phyloP scores from a whole-genome alignment of 2,888 invertebrate genomes.

The Rhodophaea formosa region DNA sequence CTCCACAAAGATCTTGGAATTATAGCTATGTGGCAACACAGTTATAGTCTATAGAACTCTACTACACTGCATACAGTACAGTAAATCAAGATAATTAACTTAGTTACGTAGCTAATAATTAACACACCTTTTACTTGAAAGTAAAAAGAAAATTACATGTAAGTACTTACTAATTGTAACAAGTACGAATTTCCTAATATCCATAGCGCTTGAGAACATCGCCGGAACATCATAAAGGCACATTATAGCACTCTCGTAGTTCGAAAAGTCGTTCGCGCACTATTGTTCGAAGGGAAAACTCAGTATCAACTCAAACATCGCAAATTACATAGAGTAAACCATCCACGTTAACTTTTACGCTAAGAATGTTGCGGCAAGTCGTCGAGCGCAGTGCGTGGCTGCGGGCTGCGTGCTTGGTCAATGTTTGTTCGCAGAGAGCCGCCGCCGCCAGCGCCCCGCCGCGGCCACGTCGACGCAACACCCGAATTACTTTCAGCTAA shows the following conservation, averaged over 20 bases:
- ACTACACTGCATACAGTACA: neutral
- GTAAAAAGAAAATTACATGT: constrained; percentile 35
- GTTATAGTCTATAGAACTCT: too few relatives aligned
- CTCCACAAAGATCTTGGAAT: neutral
- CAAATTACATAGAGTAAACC: constrained; percentile 80
- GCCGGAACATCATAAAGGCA: constrained; percentile 53
- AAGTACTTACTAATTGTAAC: constrained; percentile 64
- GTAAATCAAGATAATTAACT: neutral
- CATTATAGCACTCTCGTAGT: constrained; percentile 56
- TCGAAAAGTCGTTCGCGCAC: constrained; percentile 66
- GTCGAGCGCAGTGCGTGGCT: constrained; percentile 59
- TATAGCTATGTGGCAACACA: too few relatives aligned
- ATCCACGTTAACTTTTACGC: constrained; percentile 79
- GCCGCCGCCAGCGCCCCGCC: constrained; percentile 47
- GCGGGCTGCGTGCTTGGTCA: constrained; percentile 60
- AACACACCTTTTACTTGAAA: constrained; percentile 30
- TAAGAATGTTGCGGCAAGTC: constrained; percentile 79
- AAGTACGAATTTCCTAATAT: constrained; percentile 54
- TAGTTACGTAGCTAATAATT: constrained; percentile 3
- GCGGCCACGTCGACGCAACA: constrained; percentile 51
- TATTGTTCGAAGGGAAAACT: constrained; percentile 55
- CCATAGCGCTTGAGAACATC: constrained; percentile 49
- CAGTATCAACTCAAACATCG: constrained; percentile 67
- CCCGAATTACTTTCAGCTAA: constrained; percentile 30
- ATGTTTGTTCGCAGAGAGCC: constrained; percentile 67